Evolutionary conservation across 2,113 vertebrate genomes (phyloP).

Genomic region (Nannobrachium achirus): DNA sequence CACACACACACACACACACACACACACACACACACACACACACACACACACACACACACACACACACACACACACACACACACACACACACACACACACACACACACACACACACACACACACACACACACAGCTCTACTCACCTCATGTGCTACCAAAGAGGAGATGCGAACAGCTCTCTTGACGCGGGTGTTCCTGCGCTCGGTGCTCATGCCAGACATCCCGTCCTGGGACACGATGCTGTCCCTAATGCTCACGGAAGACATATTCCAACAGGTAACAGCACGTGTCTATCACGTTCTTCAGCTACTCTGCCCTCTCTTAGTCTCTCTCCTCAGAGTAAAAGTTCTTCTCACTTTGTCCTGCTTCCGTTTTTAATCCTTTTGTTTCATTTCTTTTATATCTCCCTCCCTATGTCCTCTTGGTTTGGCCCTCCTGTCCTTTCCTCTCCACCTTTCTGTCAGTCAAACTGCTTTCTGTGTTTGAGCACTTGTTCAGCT

Average conservation of each 20-base stretch:
- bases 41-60: no score
- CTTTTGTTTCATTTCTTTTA: not conserved
- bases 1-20: no score
- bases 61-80: no score
- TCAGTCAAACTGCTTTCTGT: not conserved
- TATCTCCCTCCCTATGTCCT: not conserved
- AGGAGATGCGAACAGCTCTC: slow-evolving; percentile 81
- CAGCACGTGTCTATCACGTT: not conserved
- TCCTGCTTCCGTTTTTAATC: no score
- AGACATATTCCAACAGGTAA: slow-evolving; percentile 13
- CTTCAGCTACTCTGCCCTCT: not conserved
- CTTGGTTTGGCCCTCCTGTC: not conserved
- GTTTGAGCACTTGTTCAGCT: not conserved
- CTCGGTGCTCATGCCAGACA: slow-evolving; percentile 32
- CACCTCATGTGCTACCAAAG: slow-evolving; percentile 85
- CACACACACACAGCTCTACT: slow-evolving; percentile 32
- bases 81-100: no score
- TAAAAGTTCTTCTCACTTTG: not conserved
- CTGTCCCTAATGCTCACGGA: slow-evolving; percentile 20
- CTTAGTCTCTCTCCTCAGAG: not conserved
- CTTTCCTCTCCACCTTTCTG: not conserved
- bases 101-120: not conserved
- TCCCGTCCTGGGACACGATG: slow-evolving; percentile 68
- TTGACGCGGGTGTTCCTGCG: slow-evolving; percentile 68
- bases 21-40: no score